Conservation (phyloP, 2,797 vertebrate species). For the Pseudochirops cupreus region DNA sequence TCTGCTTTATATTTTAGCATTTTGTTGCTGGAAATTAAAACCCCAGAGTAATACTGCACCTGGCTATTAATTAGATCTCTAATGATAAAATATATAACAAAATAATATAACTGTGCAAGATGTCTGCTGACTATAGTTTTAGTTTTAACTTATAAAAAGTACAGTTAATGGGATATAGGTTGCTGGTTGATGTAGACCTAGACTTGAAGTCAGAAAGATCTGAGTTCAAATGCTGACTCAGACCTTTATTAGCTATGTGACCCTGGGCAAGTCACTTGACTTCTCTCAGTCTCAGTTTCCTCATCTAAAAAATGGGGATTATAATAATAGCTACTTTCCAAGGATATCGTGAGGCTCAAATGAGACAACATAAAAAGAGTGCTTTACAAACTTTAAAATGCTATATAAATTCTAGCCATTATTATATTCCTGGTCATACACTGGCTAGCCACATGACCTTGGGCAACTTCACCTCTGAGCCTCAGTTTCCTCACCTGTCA, state of each 20-base stretch:
- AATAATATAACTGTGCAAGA: neutral
- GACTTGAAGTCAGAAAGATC: neutral
- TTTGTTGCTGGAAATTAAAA: neutral
- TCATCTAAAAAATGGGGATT: neutral
- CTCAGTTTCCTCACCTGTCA: neutral
- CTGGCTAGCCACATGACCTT: neutral
- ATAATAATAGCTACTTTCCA: neutral
- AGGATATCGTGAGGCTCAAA: neutral
- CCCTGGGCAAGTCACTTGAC: neutral
- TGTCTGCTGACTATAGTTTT: neutral
- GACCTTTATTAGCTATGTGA: neutral
- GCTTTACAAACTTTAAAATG: neutral
- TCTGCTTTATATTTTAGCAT: neutral
- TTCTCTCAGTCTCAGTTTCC: neutral
- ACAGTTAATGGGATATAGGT: neutral
- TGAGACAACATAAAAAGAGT: neutral
- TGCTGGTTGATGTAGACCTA: neutral
- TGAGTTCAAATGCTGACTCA: neutral
- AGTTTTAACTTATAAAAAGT: neutral
- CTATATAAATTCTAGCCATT: neutral
- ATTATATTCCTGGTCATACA: neutral
- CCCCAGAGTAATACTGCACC: neutral
- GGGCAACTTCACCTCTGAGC: neutral
- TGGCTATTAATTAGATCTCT: neutral
- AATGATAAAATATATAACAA: neutral